These are phyloP conservation scores for Sus cebifrons DNA, from an alignment of 2,797 vertebrate genomes.

Conservation along the genomic window DNA sequence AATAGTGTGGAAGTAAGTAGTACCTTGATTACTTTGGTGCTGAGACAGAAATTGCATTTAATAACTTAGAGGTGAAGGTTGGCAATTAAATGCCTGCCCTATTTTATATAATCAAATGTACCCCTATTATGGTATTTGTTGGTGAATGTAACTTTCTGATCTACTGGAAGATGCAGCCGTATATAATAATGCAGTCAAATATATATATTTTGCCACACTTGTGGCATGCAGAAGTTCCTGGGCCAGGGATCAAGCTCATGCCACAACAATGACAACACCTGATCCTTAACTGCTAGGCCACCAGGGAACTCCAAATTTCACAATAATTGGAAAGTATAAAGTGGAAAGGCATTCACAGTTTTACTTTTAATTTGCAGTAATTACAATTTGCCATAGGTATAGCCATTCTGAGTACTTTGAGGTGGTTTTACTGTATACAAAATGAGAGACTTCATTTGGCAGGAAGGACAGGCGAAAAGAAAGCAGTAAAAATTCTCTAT, in stretches of 20 bases:
- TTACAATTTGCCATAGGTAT: not conserved
- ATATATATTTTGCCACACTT: too few species aligned
- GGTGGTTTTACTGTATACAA: conserved; percentile 10
- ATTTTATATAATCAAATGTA: not conserved
- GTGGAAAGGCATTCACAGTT: not conserved
- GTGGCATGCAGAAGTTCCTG: too few species aligned
- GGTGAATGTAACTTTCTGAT: conserved; percentile 26
- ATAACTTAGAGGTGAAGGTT: not conserved
- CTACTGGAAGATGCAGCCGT: not conserved
- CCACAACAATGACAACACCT: too few species aligned
- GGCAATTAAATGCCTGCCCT: not conserved
- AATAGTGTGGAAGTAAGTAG: conserved; percentile 20
- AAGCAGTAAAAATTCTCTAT: conserved; percentile 22
- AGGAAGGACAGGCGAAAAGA: not conserved
- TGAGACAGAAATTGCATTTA: not conserved
- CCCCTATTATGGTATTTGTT: not conserved
- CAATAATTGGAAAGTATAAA: conserved; percentile 46
- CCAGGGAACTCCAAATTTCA: not conserved
- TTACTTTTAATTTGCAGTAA: not conserved
- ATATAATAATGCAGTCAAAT: not conserved
- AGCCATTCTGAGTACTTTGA: not conserved
- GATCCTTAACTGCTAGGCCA: too few species aligned
- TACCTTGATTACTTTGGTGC: conserved; percentile 14
- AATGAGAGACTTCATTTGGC: not conserved
- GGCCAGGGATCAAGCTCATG: too few species aligned